Evolutionary conservation across 2,113 vertebrate genomes (phyloP).

Genomic region (Rutilus rutilus): DNA sequence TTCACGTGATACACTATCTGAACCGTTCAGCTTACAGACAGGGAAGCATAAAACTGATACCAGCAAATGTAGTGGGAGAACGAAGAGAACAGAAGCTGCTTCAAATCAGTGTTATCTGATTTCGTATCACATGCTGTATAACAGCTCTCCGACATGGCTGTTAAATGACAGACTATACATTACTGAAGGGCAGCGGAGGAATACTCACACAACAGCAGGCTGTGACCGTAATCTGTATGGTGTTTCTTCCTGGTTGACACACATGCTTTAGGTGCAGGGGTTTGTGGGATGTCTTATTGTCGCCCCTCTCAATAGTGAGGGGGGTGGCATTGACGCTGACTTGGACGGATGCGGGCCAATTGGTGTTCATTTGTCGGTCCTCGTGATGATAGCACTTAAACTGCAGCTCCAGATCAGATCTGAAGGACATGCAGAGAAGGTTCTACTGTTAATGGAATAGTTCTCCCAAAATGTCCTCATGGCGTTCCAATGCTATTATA

Average conservation of each 20-base stretch:
- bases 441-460: neutral
- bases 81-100: conserved; percentile 23
- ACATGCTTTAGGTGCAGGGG: conserved; percentile 98
- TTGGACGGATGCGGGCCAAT: conserved; percentile 99
- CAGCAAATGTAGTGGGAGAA: conserved; percentile 30
- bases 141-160: neutral
- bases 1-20: conserved; percentile 35
- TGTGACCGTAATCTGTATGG: conserved; percentile 98
- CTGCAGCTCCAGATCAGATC: conserved; percentile 97
- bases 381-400: conserved; percentile 99
- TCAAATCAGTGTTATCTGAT: conserved; percentile 46
- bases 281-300: conserved; percentile 99
- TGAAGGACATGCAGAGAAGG: conserved; percentile 56
- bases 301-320: conserved; percentile 95
- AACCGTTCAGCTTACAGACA: conserved; percentile 25
- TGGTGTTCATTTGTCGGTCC: conserved; percentile 99
- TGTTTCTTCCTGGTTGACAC: conserved; percentile 97
- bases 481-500: neutral
- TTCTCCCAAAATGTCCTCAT: neutral
- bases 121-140: conserved; percentile 26
- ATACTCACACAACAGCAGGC: conserved; percentile 98
- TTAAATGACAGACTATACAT: conserved; percentile 42
- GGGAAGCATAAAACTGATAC: conserved; percentile 28
- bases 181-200: conserved; percentile 27
- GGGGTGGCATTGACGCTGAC: conserved; percentile 99